phyloP scores from a whole-genome alignment of 2,113 vertebrate genomes.

The Pangasianodon hypophthalmus region DNA sequence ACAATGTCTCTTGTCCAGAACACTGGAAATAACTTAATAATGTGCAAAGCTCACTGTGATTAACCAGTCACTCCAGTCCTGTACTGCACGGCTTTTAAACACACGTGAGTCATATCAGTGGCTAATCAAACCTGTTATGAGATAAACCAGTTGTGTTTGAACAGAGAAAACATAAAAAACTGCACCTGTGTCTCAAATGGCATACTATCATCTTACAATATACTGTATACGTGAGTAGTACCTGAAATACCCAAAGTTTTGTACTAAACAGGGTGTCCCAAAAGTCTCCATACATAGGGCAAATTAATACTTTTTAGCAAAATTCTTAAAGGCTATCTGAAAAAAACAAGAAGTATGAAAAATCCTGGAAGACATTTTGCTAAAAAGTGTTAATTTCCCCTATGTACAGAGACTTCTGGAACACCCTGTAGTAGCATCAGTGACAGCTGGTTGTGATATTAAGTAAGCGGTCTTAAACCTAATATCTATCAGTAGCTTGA shows the following conservation, averaged over 20 bases:
- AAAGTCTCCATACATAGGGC: too few relatives aligned
- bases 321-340: too few relatives aligned
- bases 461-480: neutral
- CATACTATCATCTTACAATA: constrained; percentile 16
- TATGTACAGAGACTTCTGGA: too few relatives aligned
- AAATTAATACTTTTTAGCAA: too few relatives aligned
- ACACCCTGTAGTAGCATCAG: neutral
- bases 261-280: neutral
- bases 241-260: neutral
- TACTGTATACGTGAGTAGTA: neutral
- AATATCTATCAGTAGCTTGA: neutral
- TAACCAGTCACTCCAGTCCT: constrained; percentile 18
- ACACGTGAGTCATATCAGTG: neutral
- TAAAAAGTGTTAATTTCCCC: too few relatives aligned
- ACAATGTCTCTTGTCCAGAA: neutral
- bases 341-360: too few relatives aligned
- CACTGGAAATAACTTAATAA: constrained; percentile 3
- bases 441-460: neutral
- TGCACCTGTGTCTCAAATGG: constrained; percentile 8
- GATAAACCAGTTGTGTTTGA: neutral
- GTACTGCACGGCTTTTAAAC: constrained; percentile 5
- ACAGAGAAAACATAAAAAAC: neutral
- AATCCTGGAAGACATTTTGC: too few relatives aligned
- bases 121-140: neutral
- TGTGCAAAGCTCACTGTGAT: constrained; percentile 56